Evolutionary conservation across 2,888 invertebrate genomes (phyloP), one percentile per base, ranked within the genome.

Genomic region (Apodemia zela): DNA sequence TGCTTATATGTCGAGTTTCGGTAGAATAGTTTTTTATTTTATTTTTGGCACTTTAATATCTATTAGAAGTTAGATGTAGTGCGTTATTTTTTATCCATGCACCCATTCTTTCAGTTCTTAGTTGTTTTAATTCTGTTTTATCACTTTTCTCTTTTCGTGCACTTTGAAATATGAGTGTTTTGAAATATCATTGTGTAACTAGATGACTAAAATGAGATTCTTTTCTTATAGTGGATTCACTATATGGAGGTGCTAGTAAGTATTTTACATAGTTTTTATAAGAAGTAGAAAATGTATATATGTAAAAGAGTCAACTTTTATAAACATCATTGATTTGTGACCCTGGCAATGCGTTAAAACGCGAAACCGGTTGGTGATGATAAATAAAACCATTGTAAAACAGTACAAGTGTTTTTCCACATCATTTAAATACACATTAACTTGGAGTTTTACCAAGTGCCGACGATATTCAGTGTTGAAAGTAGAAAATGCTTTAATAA

Each of bases 161-260:
- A 82, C 76, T 73, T 78, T 74, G 73, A 77, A 35, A 11, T 38
- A 75, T 82, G 75, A 76, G 73, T 71, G 45, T 66, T 38, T 67
- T n/a, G 21, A 45, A 49, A 18, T 69, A 38, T 38, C 61, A 61
- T 61, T 67, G 35, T 69, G 51, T 65, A 66, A 68, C 60, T 61
- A 66, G 62, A 66, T 69, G 76, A 90, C 89, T 93, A 93, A 92
- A 83, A 67, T 73, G 76, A 79, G 89, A 2, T 88, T 77, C 81
- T 81, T 80, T 72, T 79, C 82, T 84, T 85, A 74, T 93, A 95
- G 95, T 94, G 93, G 95, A 95, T 93, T 94, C 94, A 76, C 90
- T 94, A 80, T 94, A 94, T 93, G 95, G 94, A 93, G 94, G 94
- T 85, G 93, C 94, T 86, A 94, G 94, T 94, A 93, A 94, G 94